Evolutionary conservation across 2,888 invertebrate genomes (phyloP), one percentile per base, ranked within the genome.

Genomic region (Carpatolechia fugitivella): DNA sequence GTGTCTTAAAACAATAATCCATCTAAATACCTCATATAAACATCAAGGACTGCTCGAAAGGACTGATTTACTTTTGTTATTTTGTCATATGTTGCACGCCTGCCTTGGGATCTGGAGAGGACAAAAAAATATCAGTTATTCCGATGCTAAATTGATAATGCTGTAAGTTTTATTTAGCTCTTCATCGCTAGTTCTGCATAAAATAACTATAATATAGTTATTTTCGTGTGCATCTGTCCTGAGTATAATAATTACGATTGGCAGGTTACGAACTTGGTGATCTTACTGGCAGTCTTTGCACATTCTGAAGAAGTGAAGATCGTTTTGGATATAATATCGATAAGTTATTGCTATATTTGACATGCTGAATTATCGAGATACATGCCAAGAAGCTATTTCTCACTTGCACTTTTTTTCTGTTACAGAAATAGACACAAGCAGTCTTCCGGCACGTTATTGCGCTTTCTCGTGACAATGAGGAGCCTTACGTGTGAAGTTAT

Each of bases 21-120:
- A 62, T 56, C 57, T 58, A 67, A 68, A 68, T 68, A 61, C 68
- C 60, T 70, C 68, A 57, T 59, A 67, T 69, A 66, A 69, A 78
- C 63, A 68, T 60, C 57, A 64, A 73, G 64, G 76, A 72, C 66
- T 67, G 54, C 56, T 62, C 60, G 59, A 60, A 59, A 69, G 69
- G 74, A 76, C 78, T 78, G 76, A 61, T 77, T 72, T 78, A 73
- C 68, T 71, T 78, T 75, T 78, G 78, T 78, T 81, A 87, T 88
- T 86, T 87, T 82, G 78, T 85, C 84, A 80, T 80, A 86, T 80
- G 85, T 86, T 85, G 87, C 90, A 90, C 89, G 90, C 89, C 89
- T 88, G 86, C 78, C 83, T 84, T 87, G 84, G 80, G 84, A 82
- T 82, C 81, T 83, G 72, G 76, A 80, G 80, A 82, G 82, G 85